Evolutionary conservation across 2,888 invertebrate species (phyloP).

Genomic region (Trissonchulus latispiculum): DNA sequence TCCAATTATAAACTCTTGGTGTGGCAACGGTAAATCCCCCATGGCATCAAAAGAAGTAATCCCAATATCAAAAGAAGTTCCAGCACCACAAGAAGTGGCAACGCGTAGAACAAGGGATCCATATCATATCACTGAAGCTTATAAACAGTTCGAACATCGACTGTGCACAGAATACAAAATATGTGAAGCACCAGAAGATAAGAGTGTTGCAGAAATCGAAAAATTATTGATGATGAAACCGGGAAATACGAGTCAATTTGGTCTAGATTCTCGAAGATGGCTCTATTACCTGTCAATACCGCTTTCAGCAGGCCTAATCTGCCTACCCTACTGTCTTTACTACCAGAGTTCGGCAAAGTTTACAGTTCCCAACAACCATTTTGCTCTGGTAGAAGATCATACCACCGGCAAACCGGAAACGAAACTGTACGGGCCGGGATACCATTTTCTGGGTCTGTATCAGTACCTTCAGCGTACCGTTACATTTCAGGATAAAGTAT

Average conservation of each 20-base stretch:
- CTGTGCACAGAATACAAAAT: conserved; percentile 1
- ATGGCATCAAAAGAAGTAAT: too few relatives aligned
- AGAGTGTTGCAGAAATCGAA: neutral
- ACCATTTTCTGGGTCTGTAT: conserved; percentile 3
- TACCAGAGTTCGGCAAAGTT: conserved; percentile 10
- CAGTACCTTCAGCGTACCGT: neutral
- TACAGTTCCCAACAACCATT: conserved; percentile 10
- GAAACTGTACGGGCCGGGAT: conserved; percentile 1
- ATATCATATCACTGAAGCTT: conserved; percentile 10
- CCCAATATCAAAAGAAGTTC: too few relatives aligned
- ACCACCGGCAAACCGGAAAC: neutral
- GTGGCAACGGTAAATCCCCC: too few relatives aligned
- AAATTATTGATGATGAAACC: neutral
- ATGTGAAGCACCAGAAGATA: neutral
- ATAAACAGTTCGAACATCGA: conserved; percentile 2
- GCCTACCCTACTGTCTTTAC: neutral
- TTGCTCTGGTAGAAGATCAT: conserved; percentile 14
- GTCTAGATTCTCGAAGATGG: neutral
- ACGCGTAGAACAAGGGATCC: too few relatives aligned
- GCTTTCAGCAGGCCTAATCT: neutral
- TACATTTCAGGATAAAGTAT: conserved; percentile 9
- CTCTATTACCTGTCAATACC: neutral
- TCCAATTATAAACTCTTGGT: too few relatives aligned
- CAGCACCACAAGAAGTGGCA: too few relatives aligned
- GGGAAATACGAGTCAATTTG: conserved; percentile 7